Evolutionary conservation across 2,797 vertebrate genomes (phyloP).

Genomic region (Ambastaia sidthimunki): DNA sequence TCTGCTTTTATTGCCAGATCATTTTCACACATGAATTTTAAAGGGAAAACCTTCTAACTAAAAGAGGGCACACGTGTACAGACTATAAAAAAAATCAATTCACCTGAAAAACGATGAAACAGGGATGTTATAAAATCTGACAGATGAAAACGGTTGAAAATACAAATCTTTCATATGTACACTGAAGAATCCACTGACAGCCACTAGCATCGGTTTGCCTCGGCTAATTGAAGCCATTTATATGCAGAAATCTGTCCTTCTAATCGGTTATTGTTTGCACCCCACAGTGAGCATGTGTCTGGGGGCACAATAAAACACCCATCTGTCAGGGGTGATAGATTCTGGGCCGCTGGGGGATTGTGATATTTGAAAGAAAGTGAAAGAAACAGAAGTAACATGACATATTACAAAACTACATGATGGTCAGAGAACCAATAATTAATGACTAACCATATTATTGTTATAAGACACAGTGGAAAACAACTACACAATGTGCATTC

Average conservation of each 20-base stretch:
- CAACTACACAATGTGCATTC: not conserved
- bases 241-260: slow-evolving; percentile 64
- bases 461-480: too few species aligned
- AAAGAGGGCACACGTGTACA: too few species aligned
- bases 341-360: slow-evolving; percentile 30
- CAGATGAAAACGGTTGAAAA: too few species aligned
- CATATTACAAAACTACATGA: slow-evolving; percentile 46
- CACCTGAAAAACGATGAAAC: too few species aligned
- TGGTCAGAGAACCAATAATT: slow-evolving; percentile 31
- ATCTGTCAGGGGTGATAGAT: slow-evolving; percentile 73
- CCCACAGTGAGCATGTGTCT: slow-evolving; percentile 40
- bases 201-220: slow-evolving; percentile 25
- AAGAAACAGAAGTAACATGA: slow-evolving; percentile 43
- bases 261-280: slow-evolving; percentile 52
- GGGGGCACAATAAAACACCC: slow-evolving; percentile 58
- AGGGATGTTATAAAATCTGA: too few species aligned
- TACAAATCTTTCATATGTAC: slow-evolving; percentile 16
- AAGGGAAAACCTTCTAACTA: not conserved
- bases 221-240: slow-evolving; percentile 70
- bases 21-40: not conserved
- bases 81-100: too few species aligned
- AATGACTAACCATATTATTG: slow-evolving; percentile 27
- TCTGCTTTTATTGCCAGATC: slow-evolving; percentile 9
- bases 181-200: not conserved
- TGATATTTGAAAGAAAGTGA: slow-evolving; percentile 7